phyloP scores from a whole-genome alignment of 92 coral and sea anemone genomes.

The Desmophyllum pertusum region DNA sequence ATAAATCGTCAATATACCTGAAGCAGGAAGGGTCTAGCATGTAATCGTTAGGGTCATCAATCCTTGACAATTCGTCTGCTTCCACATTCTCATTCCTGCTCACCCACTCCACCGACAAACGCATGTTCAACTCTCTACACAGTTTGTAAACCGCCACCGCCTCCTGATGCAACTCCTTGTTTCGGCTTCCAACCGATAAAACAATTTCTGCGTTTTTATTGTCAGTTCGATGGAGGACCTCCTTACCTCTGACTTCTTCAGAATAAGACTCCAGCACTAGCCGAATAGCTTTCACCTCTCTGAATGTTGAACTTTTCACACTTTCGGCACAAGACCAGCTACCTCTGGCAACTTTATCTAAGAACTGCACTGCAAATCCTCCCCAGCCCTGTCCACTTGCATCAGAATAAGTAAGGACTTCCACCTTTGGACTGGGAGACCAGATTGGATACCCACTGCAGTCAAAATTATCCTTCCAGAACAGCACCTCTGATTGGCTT shows the following conservation, averaged over 20 bases:
- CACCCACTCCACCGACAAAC: conserved; percentile 57
- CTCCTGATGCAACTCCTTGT: conserved; percentile 56
- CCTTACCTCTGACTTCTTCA: conserved; percentile 43
- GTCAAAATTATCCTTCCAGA: conserved; percentile 57
- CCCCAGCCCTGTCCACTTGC: conserved; percentile 74
- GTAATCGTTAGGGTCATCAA: conserved; percentile 65
- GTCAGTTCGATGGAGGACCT: conserved; percentile 64
- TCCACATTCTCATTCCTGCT: conserved; percentile 50
- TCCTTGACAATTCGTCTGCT: conserved; percentile 51
- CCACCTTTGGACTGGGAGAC: conserved; percentile 58
- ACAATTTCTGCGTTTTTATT: conserved; percentile 51
- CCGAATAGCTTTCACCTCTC: conserved; percentile 60
- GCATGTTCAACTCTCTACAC: conserved; percentile 55
- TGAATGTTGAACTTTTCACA: conserved; percentile 62
- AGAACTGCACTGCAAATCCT: conserved; percentile 56
- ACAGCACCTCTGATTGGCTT: conserved; percentile 41
- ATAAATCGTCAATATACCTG: conserved; percentile 39
- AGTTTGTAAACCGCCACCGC: conserved; percentile 65
- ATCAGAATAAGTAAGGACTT: conserved; percentile 66
- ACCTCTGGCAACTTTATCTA: conserved; percentile 53
- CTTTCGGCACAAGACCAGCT: conserved; percentile 60
- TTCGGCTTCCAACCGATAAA: conserved; percentile 58
- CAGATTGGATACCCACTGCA: conserved; percentile 57
- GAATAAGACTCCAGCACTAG: conserved; percentile 57
- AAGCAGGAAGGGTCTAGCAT: conserved; percentile 67